Evolutionary conservation across 1,140 invertebrate genomes (phyloP), one percentile per base, ranked within the genome.

Genomic region (Drosophila mojavensis): DNA sequence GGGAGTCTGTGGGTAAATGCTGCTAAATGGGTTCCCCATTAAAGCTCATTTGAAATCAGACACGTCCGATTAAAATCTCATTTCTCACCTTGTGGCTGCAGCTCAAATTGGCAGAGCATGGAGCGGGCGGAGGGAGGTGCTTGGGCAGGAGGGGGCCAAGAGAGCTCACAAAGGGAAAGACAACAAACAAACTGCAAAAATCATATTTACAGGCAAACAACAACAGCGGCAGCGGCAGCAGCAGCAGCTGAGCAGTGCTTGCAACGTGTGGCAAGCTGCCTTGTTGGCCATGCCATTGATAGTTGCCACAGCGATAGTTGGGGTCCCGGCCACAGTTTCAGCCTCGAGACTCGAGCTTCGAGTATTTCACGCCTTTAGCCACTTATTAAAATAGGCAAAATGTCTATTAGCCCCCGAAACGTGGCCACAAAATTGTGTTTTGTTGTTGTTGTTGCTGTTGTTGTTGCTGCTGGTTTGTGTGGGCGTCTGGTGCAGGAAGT

Each of bases 51-150:
- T 91, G 91, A 91, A 92, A 92, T 92, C 91, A 91, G 91, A 92
- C 91, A 92, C 91, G 91, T 92, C 91, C 91, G 91, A 92, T 92
- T 91, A 92, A 92, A 92, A 92, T 92, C 91, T 92, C 88, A 92
- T 92, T 92, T 92, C 91, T 92, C 91, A 92, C 91, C 91, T 92
- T 81, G 80, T 90, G 90, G 83, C 73, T 64, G 72, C 72, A 63
- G 78, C 79, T 89, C 84, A 83, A 84, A 84, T 81, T 82, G 84
- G 83, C 74, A 74, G 72, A 76, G 65, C 58, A 41, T 24, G 60
- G 26, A 11, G 33, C 24, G 26, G 33, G 33, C 6, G 43, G 24
- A 5, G 3, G 13, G 4, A 28, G 56, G 39, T 39, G 47, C 10
- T 17, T 17, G 33, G 9, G 39, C 33, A 20, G 51, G 43, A 47